A percentile compares a stretch with the other conserved stretches of the same genome.
Conservation (phyloP, 2,113 vertebrate genomes). For the Oreamnos americanus region DNA sequence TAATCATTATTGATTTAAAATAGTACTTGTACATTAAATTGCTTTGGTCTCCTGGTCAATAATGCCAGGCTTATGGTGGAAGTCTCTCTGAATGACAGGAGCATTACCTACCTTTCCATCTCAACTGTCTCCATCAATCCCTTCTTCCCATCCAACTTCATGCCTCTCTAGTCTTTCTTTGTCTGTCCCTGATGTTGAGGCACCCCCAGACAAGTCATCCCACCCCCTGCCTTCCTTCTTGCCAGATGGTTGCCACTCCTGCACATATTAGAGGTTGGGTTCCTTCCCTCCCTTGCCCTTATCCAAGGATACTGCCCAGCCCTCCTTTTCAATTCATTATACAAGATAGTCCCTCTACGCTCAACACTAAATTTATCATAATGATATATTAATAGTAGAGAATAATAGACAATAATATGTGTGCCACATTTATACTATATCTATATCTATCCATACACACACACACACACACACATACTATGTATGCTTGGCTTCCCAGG, state of each 20-base stretch:
- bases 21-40: not conserved
- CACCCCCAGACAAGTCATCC: fast-evolving
- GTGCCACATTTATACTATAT: not conserved
- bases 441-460: not conserved
- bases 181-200: not conserved
- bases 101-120: not conserved
- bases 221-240: not conserved
- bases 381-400: not conserved
- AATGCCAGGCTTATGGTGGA: not conserved
- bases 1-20: not conserved
- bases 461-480: not conserved
- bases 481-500: not conserved
- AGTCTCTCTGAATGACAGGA: not conserved
- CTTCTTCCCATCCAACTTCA: not conserved
- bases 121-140: not conserved
- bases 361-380: not conserved
- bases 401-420: not conserved
- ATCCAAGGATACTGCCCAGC: fast-evolving
- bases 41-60: not conserved
- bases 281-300: no score
- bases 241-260: not conserved
- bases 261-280: not conserved
- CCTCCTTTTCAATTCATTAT: not conserved
- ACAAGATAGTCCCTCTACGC: not conserved
- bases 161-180: not conserved